Base-by-base conservation (phyloP, 2,113 vertebrate genomes). In the Podarcis cretensis region DNA sequence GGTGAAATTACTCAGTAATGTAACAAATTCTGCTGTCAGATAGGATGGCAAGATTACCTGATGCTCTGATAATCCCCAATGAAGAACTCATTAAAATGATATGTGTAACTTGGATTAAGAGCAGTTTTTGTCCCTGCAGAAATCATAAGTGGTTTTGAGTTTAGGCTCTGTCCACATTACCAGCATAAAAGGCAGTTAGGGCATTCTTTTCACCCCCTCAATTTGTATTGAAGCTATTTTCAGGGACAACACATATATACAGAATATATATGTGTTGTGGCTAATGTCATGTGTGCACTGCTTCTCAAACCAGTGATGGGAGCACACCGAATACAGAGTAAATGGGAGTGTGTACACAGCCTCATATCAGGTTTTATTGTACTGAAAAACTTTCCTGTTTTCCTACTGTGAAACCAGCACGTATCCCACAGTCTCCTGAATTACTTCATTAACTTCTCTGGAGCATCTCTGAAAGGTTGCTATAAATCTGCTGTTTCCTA, bases 91-190 rank as follows among this genome's bases (percentile, higher is more conserved):
- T 66, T 81, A 35, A 65, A 81, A 81, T 81, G 59, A 23, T 81
- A 37, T 81, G 23, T 81, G 59, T 65, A 35, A 81, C 32, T 65
- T 82, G 37, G 32, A 13, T 66, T 37, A 82, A 27, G 59, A 82
- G 66, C 21, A 1, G 2, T 30, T 54, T 35, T 40, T 82, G 23
- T 82, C 13, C 37, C 35, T 3, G 92, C 68, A 90, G 21, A 86
- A 89, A 90, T 92, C 75, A 85, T 43, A 16, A 84, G 76, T 71
- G 32, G 76, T 59, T 35, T 69, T 88, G 23, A n/a, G 89, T 54
- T 54, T 54, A 54, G 48, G 48, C 48, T 54, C 1, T 54, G 48
- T 54, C 2, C 48, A 54, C 48, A 12, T 12, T 54, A 54, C 48
- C 48, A 54, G 10, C 48, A 54, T 2, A 54, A 54, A 54, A 54